Evolutionary conservation across 2,797 vertebrate species (phyloP), one percentile per base, ranked within the genome.

Genomic region (Falco rusticolus): DNA sequence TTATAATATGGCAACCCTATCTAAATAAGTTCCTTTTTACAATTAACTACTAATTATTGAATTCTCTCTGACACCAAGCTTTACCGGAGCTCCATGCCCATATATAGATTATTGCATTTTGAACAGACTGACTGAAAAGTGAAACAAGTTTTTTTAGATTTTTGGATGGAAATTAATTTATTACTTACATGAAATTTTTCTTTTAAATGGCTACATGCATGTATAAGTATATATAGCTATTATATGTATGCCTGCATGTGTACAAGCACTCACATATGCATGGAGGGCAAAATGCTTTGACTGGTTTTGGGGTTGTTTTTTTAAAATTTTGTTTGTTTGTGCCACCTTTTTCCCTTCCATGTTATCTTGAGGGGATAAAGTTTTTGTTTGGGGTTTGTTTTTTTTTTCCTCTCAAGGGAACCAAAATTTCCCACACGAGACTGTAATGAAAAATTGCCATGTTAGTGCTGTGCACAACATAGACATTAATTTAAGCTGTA

Each of bases 1-100:
- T 92, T 93, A 93, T 81, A 72, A 70, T 66, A 85, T 56, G n/a
- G 39, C 10, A 89, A 53, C 12, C 10, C 45, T 78, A 61, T 86
- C 54, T 86, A 81, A 88, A 39, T 61, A 90, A 82, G 47, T 84
- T 82, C 39, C 24, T 33, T 93, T 92, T 48, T 53, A 56, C 60
- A 87, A 80, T 80, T 94, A 91, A 51, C 19, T 75, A 28, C 34
- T 91, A 77, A 94, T 94, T 91, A 75, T 16, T 74, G 61, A 85
- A 56, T 91, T 91, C 31, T 77, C 22, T 84, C 56, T 87, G 60
- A 91, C 48, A 81, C 13, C 16, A 87, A 68, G 48, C 3, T 94
- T 71, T 64, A 74, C 16, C 13, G 9, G 11, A 65, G 11, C 7
- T 82, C 6, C 22, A 45, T 18, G 13, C 1, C 5, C 13, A 13